Evolutionary conservation across 2,888 invertebrate species (phyloP).

Genomic region (Itoplectis maculator): DNA sequence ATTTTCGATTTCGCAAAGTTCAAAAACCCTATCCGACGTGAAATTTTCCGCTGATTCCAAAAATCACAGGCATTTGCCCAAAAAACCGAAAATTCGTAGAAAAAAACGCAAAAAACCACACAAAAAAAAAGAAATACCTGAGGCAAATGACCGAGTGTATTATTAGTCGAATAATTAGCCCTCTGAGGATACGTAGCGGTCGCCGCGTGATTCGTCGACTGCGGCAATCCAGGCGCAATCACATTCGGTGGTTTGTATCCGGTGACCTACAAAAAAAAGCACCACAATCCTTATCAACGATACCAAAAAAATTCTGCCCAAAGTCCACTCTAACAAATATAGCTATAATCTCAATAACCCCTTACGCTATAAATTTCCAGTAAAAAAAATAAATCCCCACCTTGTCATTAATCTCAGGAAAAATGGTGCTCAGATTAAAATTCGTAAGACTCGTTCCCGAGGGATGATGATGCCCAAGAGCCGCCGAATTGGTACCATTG

Average conservation of each 20-base stretch:
- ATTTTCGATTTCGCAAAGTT: no score
- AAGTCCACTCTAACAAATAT: neutral
- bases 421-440: constrained; percentile 93
- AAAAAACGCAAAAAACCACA: no score
- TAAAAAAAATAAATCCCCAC: constrained; percentile 75
- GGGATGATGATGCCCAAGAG: constrained; percentile 81
- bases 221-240: constrained; percentile 78
- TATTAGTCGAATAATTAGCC: constrained; percentile 79
- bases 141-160: constrained; percentile 80
- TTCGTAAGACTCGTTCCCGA: constrained; percentile 88
- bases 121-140: constrained; percentile 74
- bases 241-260: constrained; percentile 82
- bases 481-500: constrained; percentile 75
- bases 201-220: constrained; percentile 78
- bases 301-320: neutral
- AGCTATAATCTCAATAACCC: neutral
- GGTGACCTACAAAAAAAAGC: constrained; percentile 77
- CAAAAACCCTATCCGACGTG: no score
- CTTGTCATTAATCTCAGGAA: constrained; percentile 92
- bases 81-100: no score
- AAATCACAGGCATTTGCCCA: no score
- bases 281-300: neutral
- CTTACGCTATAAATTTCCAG: no score
- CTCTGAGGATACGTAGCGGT: constrained; percentile 79
- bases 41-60: no score